These are phyloP conservation scores for Pogoniulus pusillus DNA, from an alignment of 2,797 vertebrate genomes.

Conservation along the genomic window DNA sequence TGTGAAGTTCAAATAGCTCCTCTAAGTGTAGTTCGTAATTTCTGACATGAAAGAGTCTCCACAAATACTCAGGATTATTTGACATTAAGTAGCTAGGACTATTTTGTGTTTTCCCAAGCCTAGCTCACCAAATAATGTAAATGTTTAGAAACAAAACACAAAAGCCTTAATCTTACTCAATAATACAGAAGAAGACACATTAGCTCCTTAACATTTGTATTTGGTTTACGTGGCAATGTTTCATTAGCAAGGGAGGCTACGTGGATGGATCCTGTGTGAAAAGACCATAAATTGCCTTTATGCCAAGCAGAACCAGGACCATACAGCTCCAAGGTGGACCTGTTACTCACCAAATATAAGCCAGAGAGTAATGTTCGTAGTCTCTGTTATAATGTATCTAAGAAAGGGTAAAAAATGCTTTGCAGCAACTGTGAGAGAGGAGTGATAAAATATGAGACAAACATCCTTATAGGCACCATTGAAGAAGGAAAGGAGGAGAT, in stretches of 20 bases:
- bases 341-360: background rate
- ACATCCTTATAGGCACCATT: background rate
- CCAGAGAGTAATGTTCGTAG: background rate
- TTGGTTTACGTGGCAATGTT: background rate
- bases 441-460: background rate
- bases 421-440: background rate
- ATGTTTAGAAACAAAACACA: background rate
- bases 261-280: background rate
- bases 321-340: background rate
- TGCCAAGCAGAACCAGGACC: background rate
- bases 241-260: background rate
- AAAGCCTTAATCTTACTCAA: background rate
- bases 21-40: background rate
- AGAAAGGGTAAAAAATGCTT: background rate
- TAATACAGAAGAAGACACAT: background rate
- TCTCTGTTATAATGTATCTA: background rate
- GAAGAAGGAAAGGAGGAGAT: background rate
- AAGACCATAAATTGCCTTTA: background rate
- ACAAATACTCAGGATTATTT: background rate
- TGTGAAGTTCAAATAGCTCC: conserved; percentile 6
- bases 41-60: background rate
- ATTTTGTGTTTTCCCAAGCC: background rate
- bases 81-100: background rate
- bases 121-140: background rate
- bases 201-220: background rate